Evolutionary conservation across 2,888 invertebrate species (phyloP), one percentile per base, ranked within the genome.

Genomic region (Ptychoptera albimana): DNA sequence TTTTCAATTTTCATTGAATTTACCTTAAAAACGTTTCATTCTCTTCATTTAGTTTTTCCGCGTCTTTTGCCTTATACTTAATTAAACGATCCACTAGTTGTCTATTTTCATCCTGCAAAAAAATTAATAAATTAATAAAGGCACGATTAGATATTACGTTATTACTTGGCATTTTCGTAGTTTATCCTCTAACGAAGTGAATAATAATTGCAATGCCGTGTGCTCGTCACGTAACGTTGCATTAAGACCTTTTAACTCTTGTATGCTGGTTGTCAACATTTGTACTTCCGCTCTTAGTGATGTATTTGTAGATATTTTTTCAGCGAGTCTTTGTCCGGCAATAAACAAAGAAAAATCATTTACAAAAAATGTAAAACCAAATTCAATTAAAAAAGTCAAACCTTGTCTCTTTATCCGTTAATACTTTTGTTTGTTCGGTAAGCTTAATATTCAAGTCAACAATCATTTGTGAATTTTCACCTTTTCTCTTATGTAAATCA

Each of bases 11-110:
- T 9, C 32, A 43, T 44, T n/a, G n/a, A 45, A 69, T 80, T 77
- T 74, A 89, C 88, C 82, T 87, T 54, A 88, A 67, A 61, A 87
- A 84, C 61, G 82, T 82, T 64, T 96, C 96, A 70, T 96, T 96
- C 66, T 96, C 93, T 68, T 88, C 87, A 60, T 97, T 97, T 76
- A 97, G 77, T 66, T 83, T 83, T 58, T 96, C 94, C 1, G 94
- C 96, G 72, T 93, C 93, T 67, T 85, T 83, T 42, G 86, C 80
- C 68, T 97, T 96, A 61, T 88, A 83, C 53, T 83, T 83, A 64
- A 94, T 87, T 55, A 93, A 74, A 53, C 91, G 74, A 51, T 91
- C 87, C 46, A 92, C 74, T 51, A 93, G 68, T 50, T 83, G 74
- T 36, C 81, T 73, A 67, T 92, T 87, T 71, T 93, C 92, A 59